Conservation (phyloP, 2,888 invertebrate species). For the Toxonevra muliebris region DNA sequence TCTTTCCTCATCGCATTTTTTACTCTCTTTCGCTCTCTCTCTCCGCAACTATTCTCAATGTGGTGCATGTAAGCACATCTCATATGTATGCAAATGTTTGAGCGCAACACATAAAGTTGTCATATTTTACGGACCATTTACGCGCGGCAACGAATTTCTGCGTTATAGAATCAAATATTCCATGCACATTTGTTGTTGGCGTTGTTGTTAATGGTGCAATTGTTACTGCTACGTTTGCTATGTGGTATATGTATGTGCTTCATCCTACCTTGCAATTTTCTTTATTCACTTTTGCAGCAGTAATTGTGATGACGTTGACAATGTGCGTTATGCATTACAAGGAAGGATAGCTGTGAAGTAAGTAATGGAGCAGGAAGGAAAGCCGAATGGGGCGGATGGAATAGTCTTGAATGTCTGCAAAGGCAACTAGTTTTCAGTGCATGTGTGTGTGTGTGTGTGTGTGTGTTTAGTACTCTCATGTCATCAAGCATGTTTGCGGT, state of each 20-base stretch:
- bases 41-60: too few species aligned
- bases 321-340: too few species aligned
- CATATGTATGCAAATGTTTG: not conserved
- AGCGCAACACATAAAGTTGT: conserved; percentile 22
- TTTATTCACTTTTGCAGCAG: too few species aligned
- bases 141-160: conserved; percentile 19
- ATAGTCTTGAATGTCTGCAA: too few species aligned
- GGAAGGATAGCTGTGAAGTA: too few species aligned
- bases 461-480: not conserved
- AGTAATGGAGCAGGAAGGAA: not conserved
- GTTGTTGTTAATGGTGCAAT: not conserved
- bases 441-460: too few species aligned
- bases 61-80: not conserved
- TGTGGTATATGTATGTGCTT: too few species aligned
- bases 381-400: too few species aligned
- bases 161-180: conserved; percentile 14
- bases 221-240: not conserved
- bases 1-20: not conserved
- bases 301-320: too few species aligned
- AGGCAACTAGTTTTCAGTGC: too few species aligned
- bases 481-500: conserved; percentile 11
- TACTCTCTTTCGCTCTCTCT: not conserved
- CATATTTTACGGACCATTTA: conserved; percentile 34
- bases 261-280: too few species aligned
- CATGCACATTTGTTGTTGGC: not conserved